Conservation (phyloP, 1,140 invertebrate species). For the Heterodera schachtii region DNA sequence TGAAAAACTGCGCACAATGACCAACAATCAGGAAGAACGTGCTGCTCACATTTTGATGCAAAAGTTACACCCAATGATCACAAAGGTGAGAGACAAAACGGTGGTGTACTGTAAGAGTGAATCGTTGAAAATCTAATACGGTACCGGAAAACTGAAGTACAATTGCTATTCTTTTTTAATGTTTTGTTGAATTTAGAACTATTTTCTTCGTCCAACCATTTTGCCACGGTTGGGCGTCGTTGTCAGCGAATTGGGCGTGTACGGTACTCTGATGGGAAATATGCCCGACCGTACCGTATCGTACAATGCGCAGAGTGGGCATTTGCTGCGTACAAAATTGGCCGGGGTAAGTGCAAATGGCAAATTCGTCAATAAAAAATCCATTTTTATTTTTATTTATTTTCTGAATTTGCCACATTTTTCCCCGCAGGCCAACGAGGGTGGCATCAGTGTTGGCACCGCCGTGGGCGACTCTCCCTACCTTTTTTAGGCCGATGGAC, state of each 20-base stretch:
- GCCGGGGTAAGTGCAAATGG: slow-evolving; percentile 60
- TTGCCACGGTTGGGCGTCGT: slow-evolving; percentile 74
- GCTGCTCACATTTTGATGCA: slow-evolving; percentile 93
- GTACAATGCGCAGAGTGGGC: slow-evolving; percentile 80
- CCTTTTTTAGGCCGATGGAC: slow-evolving; percentile 54
- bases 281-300: slow-evolving; percentile 25
- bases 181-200: slow-evolving; percentile 73
- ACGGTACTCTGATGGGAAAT: slow-evolving; percentile 78
- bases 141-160: no score
- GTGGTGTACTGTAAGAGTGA: no score
- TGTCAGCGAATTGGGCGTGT: slow-evolving; percentile 90
- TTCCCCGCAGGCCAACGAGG: slow-evolving; percentile 78
- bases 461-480: slow-evolving; percentile 78
- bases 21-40: slow-evolving; percentile 72
- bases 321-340: slow-evolving; percentile 86
- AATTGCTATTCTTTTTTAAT: neutral
- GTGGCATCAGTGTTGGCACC: slow-evolving; percentile 85
- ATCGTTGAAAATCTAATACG: no score
- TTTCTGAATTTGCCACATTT: no score
- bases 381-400: no score
- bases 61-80: slow-evolving; percentile 44
- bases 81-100: slow-evolving; percentile 43
- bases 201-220: slow-evolving; percentile 86
- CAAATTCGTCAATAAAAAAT: no score
- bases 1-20: slow-evolving; percentile 73